phyloP scores from a whole-genome alignment of 2,113 vertebrate genomes.

The Brevimyrus niger region DNA sequence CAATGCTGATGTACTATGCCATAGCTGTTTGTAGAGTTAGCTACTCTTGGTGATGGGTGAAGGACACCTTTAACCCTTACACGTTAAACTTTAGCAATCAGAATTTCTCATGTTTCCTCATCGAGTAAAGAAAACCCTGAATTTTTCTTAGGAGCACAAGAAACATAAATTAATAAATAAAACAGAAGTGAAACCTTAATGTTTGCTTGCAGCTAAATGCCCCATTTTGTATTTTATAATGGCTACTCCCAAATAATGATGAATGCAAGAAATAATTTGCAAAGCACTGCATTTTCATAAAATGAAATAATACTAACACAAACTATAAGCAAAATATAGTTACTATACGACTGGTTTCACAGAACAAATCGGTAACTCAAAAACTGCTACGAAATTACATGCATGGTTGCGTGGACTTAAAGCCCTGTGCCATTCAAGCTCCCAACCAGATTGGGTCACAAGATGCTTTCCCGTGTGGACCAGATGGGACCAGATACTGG shows the following conservation, averaged over 20 bases:
- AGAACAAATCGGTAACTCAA: conserved; percentile 3
- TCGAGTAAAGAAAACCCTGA: background rate
- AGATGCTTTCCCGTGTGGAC: conserved; percentile 11
- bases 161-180: background rate
- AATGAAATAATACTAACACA: background rate
- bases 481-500: conserved; percentile 12
- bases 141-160: background rate
- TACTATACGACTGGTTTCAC: conserved; percentile 9
- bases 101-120: background rate
- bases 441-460: conserved; percentile 3
- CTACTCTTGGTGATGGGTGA: background rate
- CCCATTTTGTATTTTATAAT: background rate
- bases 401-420: background rate
- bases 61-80: background rate
- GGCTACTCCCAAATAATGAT: background rate
- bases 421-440: background rate
- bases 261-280: background rate
- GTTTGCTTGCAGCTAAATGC: background rate
- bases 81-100: background rate
- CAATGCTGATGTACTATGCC: background rate
- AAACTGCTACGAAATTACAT: conserved; percentile 9
- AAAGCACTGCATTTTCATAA: background rate
- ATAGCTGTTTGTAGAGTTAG: background rate
- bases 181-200: background rate
- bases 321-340: background rate